Percentiles rank a stretch among this genome's conserved stretches.
Evolutionary conservation across 2,797 vertebrate species (phyloP).

Genomic region (Sylvia borin): DNA sequence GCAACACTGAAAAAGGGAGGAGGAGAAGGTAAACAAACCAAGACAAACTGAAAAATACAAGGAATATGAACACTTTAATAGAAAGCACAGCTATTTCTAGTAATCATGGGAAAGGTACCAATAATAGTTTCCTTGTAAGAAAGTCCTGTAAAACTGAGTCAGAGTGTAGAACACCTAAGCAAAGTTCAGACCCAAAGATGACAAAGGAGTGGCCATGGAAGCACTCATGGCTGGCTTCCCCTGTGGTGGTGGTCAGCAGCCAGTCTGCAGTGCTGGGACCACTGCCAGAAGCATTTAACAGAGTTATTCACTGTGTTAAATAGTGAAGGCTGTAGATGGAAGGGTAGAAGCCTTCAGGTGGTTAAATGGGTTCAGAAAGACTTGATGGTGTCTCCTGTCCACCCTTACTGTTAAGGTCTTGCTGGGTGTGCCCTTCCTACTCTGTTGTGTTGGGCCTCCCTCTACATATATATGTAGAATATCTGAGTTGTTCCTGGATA

Average conservation of each 20-base stretch:
- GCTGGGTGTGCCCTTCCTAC: neutral
- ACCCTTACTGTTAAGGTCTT: neutral
- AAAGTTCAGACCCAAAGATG: neutral
- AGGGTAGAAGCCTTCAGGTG: neutral
- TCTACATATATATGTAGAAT: neutral
- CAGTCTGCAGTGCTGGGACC: neutral
- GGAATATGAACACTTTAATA: neutral
- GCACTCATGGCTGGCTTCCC: neutral
- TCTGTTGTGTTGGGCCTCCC: neutral
- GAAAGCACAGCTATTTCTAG: neutral
- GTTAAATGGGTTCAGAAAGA: neutral
- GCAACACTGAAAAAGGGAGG: neutral
- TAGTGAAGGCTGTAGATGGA: neutral
- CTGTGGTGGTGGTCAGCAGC: neutral
- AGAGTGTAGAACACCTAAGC: neutral
- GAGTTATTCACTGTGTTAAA: neutral
- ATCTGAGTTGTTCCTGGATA: neutral
- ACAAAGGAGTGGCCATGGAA: neutral
- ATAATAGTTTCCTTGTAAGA: neutral
- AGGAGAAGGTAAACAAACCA: constrained; percentile 17
- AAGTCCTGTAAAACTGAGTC: neutral
- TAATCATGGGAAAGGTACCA: neutral
- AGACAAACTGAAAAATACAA: neutral
- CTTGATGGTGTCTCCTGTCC: neutral
- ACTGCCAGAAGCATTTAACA: neutral